Conservation (phyloP, 2,113 vertebrate genomes). For the Cinclus mexicanus region DNA sequence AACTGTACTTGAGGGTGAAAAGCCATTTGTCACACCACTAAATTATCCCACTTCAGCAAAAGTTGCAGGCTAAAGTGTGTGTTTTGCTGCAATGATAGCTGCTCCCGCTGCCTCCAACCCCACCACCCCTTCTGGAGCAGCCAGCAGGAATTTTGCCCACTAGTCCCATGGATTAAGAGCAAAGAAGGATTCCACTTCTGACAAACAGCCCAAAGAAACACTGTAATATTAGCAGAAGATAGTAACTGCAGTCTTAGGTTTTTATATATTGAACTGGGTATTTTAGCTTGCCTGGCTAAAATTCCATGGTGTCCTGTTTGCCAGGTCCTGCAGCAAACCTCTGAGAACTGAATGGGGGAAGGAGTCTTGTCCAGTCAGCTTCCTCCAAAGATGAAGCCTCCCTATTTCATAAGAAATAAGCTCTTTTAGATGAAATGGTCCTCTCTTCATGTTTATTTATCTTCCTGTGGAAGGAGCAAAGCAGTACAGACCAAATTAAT, state of each 20-base stretch:
- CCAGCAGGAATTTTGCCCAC: neutral
- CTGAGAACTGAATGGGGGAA: neutral
- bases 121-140: neutral
- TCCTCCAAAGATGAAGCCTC: neutral
- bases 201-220: neutral
- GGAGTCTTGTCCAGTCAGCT: neutral
- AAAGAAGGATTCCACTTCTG: neutral
- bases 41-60: neutral
- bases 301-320: neutral
- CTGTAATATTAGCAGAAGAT: neutral
- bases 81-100: neutral
- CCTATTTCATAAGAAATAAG: neutral
- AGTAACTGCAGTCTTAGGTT: neutral
- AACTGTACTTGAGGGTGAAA: neutral
- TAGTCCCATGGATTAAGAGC: neutral
- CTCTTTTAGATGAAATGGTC: neutral
- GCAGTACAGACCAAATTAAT: neutral
- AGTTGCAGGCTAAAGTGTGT: neutral
- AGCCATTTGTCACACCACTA: neutral
- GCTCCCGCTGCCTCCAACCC: neutral
- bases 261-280: neutral
- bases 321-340: neutral
- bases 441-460: neutral
- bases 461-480: neutral
- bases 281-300: neutral